Conservation (phyloP, 2,113 vertebrate genomes). For the Oreochromis aureus region DNA sequence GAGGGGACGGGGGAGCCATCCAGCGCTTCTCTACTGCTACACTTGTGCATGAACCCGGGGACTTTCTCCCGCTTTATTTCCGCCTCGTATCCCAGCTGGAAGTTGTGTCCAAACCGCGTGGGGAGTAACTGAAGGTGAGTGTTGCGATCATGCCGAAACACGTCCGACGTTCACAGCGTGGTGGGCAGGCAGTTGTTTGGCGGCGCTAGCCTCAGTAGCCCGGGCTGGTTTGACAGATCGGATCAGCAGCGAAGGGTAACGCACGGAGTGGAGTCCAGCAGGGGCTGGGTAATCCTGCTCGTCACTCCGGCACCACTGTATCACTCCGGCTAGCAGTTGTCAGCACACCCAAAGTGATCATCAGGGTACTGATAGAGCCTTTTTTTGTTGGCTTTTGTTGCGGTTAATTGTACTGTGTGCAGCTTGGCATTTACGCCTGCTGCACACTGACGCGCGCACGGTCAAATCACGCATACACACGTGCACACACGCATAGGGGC, state of each 20-base stretch:
- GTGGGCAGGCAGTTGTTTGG: slow-evolving; percentile 1
- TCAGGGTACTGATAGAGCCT: neutral
- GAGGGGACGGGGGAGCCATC: neutral
- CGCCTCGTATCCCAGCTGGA: neutral
- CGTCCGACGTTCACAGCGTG: neutral
- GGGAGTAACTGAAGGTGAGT: slow-evolving; percentile 55
- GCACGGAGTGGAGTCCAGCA: neutral
- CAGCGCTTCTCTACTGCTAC: slow-evolving; percentile 8
- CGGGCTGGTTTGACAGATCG: slow-evolving; percentile 66
- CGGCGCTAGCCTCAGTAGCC: slow-evolving; percentile 23
- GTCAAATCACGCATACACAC: slow-evolving; percentile 26
- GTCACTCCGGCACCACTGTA: neutral
- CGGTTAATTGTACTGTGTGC: neutral
- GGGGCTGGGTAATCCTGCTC: neutral
- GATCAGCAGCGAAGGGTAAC: slow-evolving; percentile 1
- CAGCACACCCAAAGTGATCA: neutral
- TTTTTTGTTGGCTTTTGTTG: neutral
- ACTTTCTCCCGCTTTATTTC: slow-evolving; percentile 39
- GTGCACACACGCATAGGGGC: neutral
- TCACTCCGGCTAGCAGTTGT: neutral
- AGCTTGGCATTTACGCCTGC: neutral
- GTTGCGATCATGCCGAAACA: neutral
- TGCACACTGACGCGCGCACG: slow-evolving; percentile 19
- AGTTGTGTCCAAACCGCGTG: neutral
- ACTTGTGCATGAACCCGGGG: slow-evolving; percentile 26